Evolutionary conservation across 2,797 vertebrate species (phyloP), one percentile per base, ranked within the genome.

Genomic region (Tympanoctomys barrerae): DNA sequence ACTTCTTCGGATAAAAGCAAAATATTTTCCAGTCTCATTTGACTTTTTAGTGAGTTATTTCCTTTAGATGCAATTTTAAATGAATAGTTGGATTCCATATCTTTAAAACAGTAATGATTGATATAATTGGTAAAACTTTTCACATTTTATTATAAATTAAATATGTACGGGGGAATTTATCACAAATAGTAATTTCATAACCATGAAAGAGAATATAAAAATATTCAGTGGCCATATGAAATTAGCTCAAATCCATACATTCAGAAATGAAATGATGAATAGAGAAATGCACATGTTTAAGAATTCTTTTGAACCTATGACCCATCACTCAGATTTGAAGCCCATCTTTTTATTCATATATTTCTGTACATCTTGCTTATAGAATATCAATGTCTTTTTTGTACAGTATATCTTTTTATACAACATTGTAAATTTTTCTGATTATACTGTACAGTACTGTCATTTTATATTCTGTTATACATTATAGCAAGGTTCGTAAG

Each of bases 111-210:
- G 31, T 18, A 49, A 78, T 66, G 14, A 59, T 7, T 81, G n/a
- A 75, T 31, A 52, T 2, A 11, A 78, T 52, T 57, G 4, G 9
- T 19, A 78, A 93, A 22, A 84, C 6, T 19, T 84, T 89, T 62
- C 24, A 87, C 26, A 77, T 70, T 84, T 83, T 46, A 5, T 90
- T 62, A 62, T 16, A 79, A 79, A 94, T 79, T 88, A 85, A 79
- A 71, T 70, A 83, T 81, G 42, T 59, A 80, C 1, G 80, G 8
- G 84, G n/a, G 82, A 49, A 87, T 46, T 64, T 94, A 39, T 73
- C 36, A 68, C 3, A 46, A 54, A 1, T 78, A 52, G 5, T n/a
- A 83, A 9, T 82, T 59, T 46, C n/a, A 0, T 16, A 82, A 62
- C 11, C 52, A 91, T 75, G 7, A 80, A 89, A 89, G 46, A 19